phyloP scores from a whole-genome alignment of 2,888 invertebrate genomes.

The Sericinus montela region DNA sequence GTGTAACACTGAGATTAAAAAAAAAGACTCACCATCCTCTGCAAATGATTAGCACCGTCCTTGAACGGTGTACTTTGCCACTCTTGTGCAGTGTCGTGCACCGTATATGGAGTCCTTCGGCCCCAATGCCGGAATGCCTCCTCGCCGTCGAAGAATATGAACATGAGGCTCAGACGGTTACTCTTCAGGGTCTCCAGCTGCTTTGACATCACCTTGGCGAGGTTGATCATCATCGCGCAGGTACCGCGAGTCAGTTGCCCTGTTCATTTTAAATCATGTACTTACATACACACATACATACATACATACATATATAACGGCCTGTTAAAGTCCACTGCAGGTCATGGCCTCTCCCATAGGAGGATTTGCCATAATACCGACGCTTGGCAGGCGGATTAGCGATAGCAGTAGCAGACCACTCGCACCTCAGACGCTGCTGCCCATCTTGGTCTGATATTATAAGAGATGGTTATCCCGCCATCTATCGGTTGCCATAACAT shows the following conservation, averaged over 20 bases:
- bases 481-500: too few species aligned
- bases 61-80: constrained; percentile 80
- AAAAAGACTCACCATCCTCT: constrained; percentile 88
- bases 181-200: constrained; percentile 77
- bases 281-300: too few species aligned
- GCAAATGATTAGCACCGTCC: constrained; percentile 79
- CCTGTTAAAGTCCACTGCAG: too few species aligned
- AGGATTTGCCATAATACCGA: too few species aligned
- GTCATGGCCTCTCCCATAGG: too few species aligned
- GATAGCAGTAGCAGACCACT: too few species aligned
- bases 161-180: constrained; percentile 83
- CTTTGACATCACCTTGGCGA: constrained; percentile 84
- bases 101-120: constrained; percentile 96
- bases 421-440: too few species aligned
- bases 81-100: constrained; percentile 89
- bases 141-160: constrained; percentile 98
- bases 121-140: constrained; percentile 96
- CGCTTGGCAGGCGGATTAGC: too few species aligned
- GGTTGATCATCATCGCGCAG: constrained; percentile 94
- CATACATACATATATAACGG: too few species aligned
- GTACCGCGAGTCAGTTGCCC: constrained; percentile 98
- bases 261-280: constrained; percentile 26
- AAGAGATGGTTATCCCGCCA: too few species aligned
- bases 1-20: too few species aligned
- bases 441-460: too few species aligned